A percentile compares a stretch with the other conserved stretches of the same genome.
phyloP scores from a whole-genome alignment of 2,113 vertebrate genomes.

The Lanius collurio region DNA sequence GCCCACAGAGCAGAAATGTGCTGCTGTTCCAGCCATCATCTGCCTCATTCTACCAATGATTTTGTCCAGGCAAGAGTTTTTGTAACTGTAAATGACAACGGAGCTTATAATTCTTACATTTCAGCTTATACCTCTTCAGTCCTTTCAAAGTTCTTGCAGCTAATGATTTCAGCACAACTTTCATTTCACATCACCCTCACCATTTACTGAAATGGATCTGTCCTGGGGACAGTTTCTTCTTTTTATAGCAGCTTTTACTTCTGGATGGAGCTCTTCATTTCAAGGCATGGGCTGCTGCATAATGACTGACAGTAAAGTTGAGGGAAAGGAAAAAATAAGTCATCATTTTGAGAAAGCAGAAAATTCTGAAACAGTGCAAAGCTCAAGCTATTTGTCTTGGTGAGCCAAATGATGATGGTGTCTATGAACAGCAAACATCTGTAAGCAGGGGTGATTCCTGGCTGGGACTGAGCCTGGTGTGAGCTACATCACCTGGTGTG shows the following conservation, averaged over 20 bases:
- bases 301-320: not conserved
- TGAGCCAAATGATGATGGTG: not conserved
- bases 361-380: not conserved
- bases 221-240: not conserved
- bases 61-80: not conserved
- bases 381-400: not conserved
- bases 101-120: not conserved
- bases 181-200: conserved; percentile 12
- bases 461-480: not conserved
- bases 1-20: not conserved
- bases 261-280: not conserved
- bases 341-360: not conserved
- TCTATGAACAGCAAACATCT: not conserved
- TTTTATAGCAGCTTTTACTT: conserved; percentile 23
- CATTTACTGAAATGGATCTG: conserved; percentile 17
- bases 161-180: conserved; percentile 8
- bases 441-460: not conserved
- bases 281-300: not conserved
- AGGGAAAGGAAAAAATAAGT: not conserved
- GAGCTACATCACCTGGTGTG: not conserved
- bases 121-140: not conserved
- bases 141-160: not conserved
- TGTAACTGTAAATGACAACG: not conserved
- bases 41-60: conserved; percentile 20
- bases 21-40: not conserved